phyloP scores from a whole-genome alignment of 2,113 vertebrate species.

The Toxostoma redivivum region DNA sequence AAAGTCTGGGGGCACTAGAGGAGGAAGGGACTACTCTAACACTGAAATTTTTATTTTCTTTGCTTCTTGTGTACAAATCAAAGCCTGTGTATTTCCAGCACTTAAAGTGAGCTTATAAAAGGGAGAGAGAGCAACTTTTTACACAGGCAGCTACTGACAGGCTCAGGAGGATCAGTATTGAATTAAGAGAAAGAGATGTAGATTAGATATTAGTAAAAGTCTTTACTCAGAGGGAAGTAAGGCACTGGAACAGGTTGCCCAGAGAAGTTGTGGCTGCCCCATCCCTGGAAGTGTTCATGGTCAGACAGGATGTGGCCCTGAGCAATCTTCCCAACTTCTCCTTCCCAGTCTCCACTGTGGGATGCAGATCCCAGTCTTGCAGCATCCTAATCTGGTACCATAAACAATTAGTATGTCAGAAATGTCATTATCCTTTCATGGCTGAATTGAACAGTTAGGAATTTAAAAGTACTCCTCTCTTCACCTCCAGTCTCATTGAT shows the following conservation, averaged over 20 bases:
- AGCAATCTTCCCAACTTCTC: neutral
- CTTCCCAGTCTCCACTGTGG: neutral
- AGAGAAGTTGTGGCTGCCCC: neutral
- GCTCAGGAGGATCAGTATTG: neutral
- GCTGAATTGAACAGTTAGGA: neutral
- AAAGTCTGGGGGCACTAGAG: neutral
- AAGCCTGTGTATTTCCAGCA: neutral
- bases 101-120: neutral
- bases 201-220: neutral
- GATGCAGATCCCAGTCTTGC: neutral
- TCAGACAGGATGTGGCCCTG: neutral
- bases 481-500: neutral
- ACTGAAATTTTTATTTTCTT: neutral
- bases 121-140: neutral
- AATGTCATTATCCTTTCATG: neutral
- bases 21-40: neutral
- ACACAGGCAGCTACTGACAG: neutral
- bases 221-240: neutral
- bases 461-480: neutral
- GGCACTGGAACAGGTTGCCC: neutral
- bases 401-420: neutral
- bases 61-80: neutral
- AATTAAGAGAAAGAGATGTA: neutral
- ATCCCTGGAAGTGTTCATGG: neutral
- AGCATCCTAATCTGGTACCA: neutral